Evolutionary conservation across 2,113 vertebrate genomes (phyloP).

Genomic region (Gymnogyps californianus): DNA sequence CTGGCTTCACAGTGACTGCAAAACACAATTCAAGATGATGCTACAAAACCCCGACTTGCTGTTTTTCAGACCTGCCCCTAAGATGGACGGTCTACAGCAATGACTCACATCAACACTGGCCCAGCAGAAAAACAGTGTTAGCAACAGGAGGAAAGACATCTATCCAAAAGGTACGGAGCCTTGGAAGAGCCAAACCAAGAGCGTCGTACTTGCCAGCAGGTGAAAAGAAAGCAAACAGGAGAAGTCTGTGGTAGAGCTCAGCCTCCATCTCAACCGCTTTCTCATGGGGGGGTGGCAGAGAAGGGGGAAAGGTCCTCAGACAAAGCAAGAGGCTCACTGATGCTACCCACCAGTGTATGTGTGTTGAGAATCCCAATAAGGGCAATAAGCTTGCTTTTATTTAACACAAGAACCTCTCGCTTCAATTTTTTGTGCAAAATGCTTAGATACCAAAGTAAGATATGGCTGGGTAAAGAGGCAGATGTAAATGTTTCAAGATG

Average conservation of each 20-base stretch:
- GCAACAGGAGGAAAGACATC: background rate
- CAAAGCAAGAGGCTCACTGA: background rate
- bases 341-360: rapidly evolving
- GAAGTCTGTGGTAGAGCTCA: background rate
- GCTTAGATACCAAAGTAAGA: background rate
- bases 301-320: background rate
- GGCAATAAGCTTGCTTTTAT: background rate
- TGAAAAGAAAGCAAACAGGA: background rate
- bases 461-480: background rate
- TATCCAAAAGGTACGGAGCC: background rate
- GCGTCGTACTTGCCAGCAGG: rapidly evolving
- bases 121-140: rapidly evolving
- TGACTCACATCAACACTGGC: background rate
- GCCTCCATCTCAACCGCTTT: background rate
- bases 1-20: background rate
- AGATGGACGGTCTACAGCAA: rapidly evolving
- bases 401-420: rapidly evolving
- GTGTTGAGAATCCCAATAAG: background rate
- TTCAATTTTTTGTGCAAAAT: background rate
- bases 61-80: background rate
- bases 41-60: background rate
- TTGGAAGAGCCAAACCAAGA: background rate
- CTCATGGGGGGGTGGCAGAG: background rate
- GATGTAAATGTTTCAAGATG: background rate
- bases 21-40: rapidly evolving